Evolutionary conservation across 2,888 invertebrate genomes (phyloP), one percentile per base, ranked within the genome.

Genomic region (Pammene aurita): DNA sequence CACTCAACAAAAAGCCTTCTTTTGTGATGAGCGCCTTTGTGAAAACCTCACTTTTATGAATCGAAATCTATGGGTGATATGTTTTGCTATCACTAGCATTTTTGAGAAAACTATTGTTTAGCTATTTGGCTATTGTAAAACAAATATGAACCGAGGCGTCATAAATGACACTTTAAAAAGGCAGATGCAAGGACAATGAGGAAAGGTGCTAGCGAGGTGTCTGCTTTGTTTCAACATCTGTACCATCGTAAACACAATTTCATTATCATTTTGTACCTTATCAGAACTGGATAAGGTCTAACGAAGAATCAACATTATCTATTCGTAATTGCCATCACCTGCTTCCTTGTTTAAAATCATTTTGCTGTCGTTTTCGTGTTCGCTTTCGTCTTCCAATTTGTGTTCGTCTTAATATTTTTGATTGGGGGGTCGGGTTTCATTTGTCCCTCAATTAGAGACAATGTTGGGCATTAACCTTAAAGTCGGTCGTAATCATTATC

Each of bases 111-210:
- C 72, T 76, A 81, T 82, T 80, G 80, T 81, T 77, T 79, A 77
- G 78, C 74, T 74, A 77, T 78, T n/a, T 82, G 80, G 76, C 80
- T 79, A 83, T 85, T 85, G 82, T 82, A 80, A 79, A 83, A 65
- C 65, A 67, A 84, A 84, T 79, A n/a, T n/a, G n/a, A 82, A 78
- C 76, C 75, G 75, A 80, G 74, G 83, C 83, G 85, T 88, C 85
- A 81, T 88, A 87, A 85, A 87, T 84, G 86, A 87, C 88, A 84
- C 85, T 83, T 83, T 76, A 80, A 80, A 84, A 83, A 80, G 78
- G 85, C 90, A 90, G 89, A 84, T 91, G 90, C 78, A 66, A 57
- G 54, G 54, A 75, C 61, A 72, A 72, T 72, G 48, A 57, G 67
- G 73, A 71, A 73, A 74, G 74, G 74, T 82, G 78, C 74, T 69